Evolutionary conservation across 2,113 vertebrate genomes (phyloP), one percentile per base, ranked within the genome.

Genomic region (Cryptoleucopteryx plumbea): DNA sequence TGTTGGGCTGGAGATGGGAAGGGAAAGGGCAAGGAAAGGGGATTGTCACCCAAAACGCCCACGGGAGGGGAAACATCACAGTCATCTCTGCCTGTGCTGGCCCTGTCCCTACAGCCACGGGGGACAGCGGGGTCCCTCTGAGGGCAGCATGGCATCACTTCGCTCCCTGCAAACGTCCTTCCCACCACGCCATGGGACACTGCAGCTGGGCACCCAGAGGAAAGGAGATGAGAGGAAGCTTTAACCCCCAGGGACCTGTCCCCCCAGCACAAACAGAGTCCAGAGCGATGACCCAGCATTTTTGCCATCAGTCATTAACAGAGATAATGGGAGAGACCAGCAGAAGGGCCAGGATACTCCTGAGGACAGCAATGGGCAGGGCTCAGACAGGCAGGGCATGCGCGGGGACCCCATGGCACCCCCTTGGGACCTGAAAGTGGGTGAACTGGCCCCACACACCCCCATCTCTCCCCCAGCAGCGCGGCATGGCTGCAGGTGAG

Each of bases 391-490:
- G 45, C 34, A n/a, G 20, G 52, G 27, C 20, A 11, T 11, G 43
- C 14, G 4, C 3, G 4, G 45, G 52, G 55, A 48, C 34, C 38
- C 23, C 2, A 0, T 20, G 43, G 66, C 66, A 80, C 50, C 43
- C 56, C 9, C 27, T 13, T 27, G 42, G 48, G 40, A 53, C 59
- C 45, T 9, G 4, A 74, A 81, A 55, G 17, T 13, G 11, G 38
- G 59, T 66, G 59, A 21, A 21, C 34, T 1, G 1, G 21, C 62
- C 47, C 47, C 22, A 0, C 0, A 2, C 6, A 43, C 7, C 38
- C 45, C 20, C 25, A 16, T 13, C 13, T 29, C 21, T 23, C 45
- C 82, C 59, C 34, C 59, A 34, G 23, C 52, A 81, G 50, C 9
- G 0, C 0, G 4, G 43, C 38, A 38, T 3, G 7, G 43, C 42